Evolutionary conservation across 2,113 vertebrate species (phyloP).

Genomic region (Cheirogaleus medius): DNA sequence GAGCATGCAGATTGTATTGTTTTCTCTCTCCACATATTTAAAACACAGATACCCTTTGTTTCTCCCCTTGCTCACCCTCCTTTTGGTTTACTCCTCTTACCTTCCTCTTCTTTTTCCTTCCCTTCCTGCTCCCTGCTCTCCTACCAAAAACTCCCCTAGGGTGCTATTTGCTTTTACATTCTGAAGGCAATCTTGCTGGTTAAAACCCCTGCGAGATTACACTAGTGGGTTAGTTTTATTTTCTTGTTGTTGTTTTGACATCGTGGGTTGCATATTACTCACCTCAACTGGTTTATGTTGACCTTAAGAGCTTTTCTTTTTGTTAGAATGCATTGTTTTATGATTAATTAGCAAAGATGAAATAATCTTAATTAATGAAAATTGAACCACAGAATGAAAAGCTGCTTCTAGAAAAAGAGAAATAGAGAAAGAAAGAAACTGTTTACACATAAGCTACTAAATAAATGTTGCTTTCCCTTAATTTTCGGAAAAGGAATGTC

Average conservation of each 20-base stretch:
- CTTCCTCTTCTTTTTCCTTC: neutral
- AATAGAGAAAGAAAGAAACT: neutral
- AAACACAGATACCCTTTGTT: slow-evolving; percentile 12
- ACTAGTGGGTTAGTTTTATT: slow-evolving; percentile 1
- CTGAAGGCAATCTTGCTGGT: neutral
- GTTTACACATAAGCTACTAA: neutral
- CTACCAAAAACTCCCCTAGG: neutral
- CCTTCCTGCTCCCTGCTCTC: neutral
- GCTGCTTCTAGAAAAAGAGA: neutral
- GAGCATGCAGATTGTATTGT: slow-evolving; percentile 8
- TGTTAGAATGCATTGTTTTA: neutral
- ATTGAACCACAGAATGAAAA: neutral
- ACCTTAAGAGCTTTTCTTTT: neutral
- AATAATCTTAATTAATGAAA: neutral
- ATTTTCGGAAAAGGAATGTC: slow-evolving; percentile 20
- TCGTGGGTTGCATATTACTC: neutral
- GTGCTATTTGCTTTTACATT: slow-evolving; percentile 16
- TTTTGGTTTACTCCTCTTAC: neutral
- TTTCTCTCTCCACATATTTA: neutral
- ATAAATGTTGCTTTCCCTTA: neutral
- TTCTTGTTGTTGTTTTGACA: slow-evolving; percentile 28
- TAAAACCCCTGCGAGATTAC: neutral
- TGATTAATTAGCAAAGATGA: neutral
- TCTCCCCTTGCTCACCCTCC: neutral
- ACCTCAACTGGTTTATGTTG: neutral